Conservation (phyloP, 2,113 vertebrate species). For the Anolis sagrei region DNA sequence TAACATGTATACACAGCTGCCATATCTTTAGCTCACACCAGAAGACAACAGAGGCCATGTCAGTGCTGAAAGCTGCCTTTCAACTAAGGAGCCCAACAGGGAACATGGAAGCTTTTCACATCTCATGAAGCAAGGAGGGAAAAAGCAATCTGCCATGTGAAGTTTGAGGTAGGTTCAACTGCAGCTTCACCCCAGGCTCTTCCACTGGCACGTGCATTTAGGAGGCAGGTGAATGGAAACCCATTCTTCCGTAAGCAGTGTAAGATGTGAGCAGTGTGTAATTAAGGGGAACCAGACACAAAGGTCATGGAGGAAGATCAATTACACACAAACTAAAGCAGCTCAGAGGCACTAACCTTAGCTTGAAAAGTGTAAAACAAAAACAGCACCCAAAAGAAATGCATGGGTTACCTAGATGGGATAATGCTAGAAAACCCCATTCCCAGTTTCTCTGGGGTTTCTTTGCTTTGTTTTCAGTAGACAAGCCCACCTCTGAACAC, state of each 20-base stretch:
- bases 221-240: background rate
- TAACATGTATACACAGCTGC: conserved; percentile 10
- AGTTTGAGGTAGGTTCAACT: background rate
- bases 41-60: background rate
- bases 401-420: accelerated
- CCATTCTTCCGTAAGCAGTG: background rate
- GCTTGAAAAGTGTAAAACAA: conserved; percentile 6
- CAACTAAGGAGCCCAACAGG: background rate
- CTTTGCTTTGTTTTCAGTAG: background rate
- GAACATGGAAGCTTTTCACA: conserved; percentile 41
- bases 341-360: conserved; percentile 20
- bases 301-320: background rate
- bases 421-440: background rate
- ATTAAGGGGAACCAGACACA: background rate
- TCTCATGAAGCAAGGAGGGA: background rate
- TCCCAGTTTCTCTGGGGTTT: conserved; percentile 14
- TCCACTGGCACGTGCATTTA: background rate
- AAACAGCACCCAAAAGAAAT: background rate
- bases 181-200: background rate
- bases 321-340: conserved; percentile 22
- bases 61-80: background rate
- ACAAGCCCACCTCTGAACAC: conserved; percentile 5
- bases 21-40: accelerated
- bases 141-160: background rate
- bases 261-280: background rate